Conservation (phyloP, 1,140 invertebrate genomes). For the Geopemphigus sp. region DNA sequence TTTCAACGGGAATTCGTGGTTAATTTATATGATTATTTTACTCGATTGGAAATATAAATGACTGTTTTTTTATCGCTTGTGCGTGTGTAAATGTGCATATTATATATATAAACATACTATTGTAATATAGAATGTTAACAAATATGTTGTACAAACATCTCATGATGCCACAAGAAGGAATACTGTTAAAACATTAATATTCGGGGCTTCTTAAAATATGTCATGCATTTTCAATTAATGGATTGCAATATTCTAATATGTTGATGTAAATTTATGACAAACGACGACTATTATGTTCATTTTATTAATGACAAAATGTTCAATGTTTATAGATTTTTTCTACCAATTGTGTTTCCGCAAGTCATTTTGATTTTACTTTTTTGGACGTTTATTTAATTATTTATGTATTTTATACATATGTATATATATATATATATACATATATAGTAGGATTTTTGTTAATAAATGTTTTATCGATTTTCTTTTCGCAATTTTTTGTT, state of each 20-base stretch:
- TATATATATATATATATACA: neutral
- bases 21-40: neutral
- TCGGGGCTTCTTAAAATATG: neutral
- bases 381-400: constrained; percentile 6
- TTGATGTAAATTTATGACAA: neutral
- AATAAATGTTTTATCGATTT: constrained; percentile 3
- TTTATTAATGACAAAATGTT: neutral
- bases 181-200: neutral
- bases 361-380: constrained; percentile 22
- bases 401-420: neutral
- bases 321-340: constrained; percentile 4
- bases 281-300: neutral
- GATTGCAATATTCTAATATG: constrained; percentile 8
- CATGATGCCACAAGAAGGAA: neutral
- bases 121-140: constrained; percentile 3
- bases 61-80: no score
- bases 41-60: neutral
- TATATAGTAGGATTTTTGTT: constrained; percentile 7
- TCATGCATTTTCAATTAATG: neutral
- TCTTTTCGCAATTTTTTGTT: constrained; percentile 28
- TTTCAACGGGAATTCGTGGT: neutral
- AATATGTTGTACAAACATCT: constrained; percentile 13
- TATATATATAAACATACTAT: neutral
- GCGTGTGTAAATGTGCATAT: neutral
- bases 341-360: constrained; percentile 9